phyloP scores from a whole-genome alignment of 2,888 invertebrate species.

The Sepiola atlantica region DNA sequence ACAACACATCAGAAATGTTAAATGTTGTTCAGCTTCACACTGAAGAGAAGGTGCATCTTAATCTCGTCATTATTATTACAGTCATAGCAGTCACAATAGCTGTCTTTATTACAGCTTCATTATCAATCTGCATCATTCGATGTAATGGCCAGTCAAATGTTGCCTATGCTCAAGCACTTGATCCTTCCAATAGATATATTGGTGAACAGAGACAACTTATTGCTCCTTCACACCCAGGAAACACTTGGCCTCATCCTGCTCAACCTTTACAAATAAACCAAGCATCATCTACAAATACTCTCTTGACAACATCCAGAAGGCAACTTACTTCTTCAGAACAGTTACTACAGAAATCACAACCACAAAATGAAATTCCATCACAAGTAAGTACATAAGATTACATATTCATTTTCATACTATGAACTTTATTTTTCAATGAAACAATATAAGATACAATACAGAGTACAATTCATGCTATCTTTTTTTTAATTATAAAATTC shows the following conservation, averaged over 20 bases:
- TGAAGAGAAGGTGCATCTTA: background rate
- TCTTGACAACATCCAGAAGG: background rate
- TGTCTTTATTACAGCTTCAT: constrained; percentile 15
- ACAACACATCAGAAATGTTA: background rate
- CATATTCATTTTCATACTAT: background rate
- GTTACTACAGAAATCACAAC: background rate
- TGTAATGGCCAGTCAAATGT: constrained; percentile 32
- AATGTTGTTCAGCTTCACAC: background rate
- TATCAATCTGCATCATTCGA: background rate
- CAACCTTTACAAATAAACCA: background rate
- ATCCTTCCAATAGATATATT: background rate
- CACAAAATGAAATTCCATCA: background rate
- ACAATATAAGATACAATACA: no score
- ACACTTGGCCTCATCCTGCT: background rate
- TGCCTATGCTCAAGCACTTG: background rate
- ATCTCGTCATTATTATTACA: background rate
- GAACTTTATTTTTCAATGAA: no score
- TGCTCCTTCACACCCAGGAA: background rate
- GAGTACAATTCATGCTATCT: no score
- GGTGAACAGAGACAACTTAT: background rate
- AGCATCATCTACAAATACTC: background rate
- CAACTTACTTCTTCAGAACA: background rate
- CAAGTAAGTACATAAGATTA: background rate
- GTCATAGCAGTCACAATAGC: background rate
- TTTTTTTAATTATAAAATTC: no score